Evolutionary conservation across 37 sponge, comb jelly and placozoan species (phyloP), one percentile per base, ranked within the genome.

Genomic region (Halichondria panicea): DNA sequence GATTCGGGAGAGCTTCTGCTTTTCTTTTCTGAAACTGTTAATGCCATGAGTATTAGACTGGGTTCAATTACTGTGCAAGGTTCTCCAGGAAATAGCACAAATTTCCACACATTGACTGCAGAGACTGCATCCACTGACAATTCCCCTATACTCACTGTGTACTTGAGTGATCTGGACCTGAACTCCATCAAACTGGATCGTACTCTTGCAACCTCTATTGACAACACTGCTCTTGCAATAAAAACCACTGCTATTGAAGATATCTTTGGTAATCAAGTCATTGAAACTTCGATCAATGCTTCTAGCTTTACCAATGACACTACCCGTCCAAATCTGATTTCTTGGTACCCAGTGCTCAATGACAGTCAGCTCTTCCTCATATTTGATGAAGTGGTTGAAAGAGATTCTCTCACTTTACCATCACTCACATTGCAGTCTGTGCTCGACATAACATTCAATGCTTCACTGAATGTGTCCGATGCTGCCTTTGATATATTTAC

Each of bases 351-450:
- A 1, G 77, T 75, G 67, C 43, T 93, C 1, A 73, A 78, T 52
- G 33, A 52, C 6, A 79, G 55, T 42, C 46, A 50, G 39, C 79
- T 88, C 7, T 36, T 69, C 28, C 53, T 88, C 22, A 71, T 70
- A 64, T 95, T 95, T 48, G 68, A 82, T 79, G 96, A 95, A 58
- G 82, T 82, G 4, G 92, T 95, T 15, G 76, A 81, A 5, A 75
- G 81, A 21, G 46, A 25, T 31, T 71, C 96, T 5, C 67, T 95
- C 18, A 46, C 70, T 31, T 63, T 82, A 25, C 21, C 55, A 42
- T 87, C 87, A 18, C 66, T 95, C 71, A 89, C 84, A 27, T 68
- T 95, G 6, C 96, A 95, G 59, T 84, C 85, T 21, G 65, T 67
- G 18, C 2, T 34, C 31, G 72, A 87, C 42, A 50, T 46, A 7